Conservation (phyloP, 2,888 invertebrate species). For the Myopa testacea region DNA sequence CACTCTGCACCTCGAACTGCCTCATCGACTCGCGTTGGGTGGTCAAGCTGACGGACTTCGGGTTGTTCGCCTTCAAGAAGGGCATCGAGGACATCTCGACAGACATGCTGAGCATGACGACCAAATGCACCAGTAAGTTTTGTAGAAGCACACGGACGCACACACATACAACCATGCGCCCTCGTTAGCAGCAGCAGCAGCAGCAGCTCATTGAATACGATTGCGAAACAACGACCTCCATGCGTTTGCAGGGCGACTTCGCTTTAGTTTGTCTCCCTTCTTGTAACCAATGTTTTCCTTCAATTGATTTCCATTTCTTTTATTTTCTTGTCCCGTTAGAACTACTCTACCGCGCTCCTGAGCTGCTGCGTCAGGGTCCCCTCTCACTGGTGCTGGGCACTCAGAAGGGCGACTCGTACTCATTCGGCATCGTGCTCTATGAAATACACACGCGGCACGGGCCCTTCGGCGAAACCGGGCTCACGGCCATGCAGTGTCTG, state of each 20-base stretch:
- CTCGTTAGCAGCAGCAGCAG: too few relatives aligned
- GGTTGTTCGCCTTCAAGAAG: slow-evolving; percentile 86
- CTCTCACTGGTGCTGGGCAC: slow-evolving; percentile 70
- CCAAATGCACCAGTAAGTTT: slow-evolving; percentile 78
- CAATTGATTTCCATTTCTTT: too few relatives aligned
- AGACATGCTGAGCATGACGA: slow-evolving; percentile 72
- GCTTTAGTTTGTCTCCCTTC: too few relatives aligned
- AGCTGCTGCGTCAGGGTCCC: slow-evolving; percentile 74
- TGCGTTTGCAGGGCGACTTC: too few relatives aligned
- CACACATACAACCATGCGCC: slow-evolving; percentile 68
- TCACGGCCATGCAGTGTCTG: slow-evolving; percentile 75
- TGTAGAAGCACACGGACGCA: slow-evolving; percentile 80
- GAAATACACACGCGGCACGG: slow-evolving; percentile 89
- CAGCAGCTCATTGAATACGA: too few relatives aligned
- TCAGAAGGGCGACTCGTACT: slow-evolving; percentile 86
- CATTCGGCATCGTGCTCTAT: slow-evolving; percentile 88
- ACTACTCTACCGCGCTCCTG: slow-evolving; percentile 84
- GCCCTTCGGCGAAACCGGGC: slow-evolving; percentile 81
- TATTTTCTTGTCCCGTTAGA: slow-evolving; percentile 68
- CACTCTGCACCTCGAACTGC: slow-evolving; percentile 90
- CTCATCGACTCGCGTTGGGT: slow-evolving; percentile 96
- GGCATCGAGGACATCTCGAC: slow-evolving; percentile 75
- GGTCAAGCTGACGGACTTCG: slow-evolving; percentile 92
- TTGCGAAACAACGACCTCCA: too few relatives aligned
- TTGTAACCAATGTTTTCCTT: too few relatives aligned